Conservation (phyloP, 2,113 vertebrate genomes). For the Dromas ardeola region DNA sequence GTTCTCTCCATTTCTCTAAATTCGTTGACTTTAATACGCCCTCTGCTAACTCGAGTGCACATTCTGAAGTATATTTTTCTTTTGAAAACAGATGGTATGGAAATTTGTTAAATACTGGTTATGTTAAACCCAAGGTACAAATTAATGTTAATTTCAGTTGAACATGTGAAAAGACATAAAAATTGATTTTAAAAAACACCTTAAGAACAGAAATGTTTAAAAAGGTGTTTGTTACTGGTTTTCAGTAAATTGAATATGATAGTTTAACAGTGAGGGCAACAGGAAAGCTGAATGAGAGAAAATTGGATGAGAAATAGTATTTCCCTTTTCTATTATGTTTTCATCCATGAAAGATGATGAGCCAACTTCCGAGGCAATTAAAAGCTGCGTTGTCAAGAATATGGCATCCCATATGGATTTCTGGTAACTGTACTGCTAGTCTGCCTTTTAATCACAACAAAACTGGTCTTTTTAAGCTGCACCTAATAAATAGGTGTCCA, state of each 20-base stretch:
- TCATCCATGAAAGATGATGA: not conserved
- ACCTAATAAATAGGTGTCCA: not conserved
- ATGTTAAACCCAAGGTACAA: not conserved
- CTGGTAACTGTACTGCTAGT: not conserved
- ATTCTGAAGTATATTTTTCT: not conserved
- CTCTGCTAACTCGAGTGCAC: not conserved
- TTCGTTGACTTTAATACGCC: not conserved
- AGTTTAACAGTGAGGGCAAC: not conserved
- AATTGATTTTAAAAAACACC: not conserved
- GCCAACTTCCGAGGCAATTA: conserved; percentile 6
- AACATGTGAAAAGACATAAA: not conserved
- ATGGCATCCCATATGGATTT: conserved; percentile 35
- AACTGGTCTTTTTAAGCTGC: not conserved
- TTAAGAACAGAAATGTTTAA: not conserved
- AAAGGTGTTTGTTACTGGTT: not conserved
- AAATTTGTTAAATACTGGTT: not conserved
- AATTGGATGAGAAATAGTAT: not conserved
- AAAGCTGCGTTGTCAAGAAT: conserved; percentile 37
- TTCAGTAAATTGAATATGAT: not conserved
- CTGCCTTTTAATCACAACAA: not conserved
- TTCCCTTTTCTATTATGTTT: conserved; percentile 5
- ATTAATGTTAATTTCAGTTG: not conserved
- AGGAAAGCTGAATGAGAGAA: not conserved
- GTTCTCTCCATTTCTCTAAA: not conserved
- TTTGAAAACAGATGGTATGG: not conserved